Percentiles rank a stretch among this genome's conserved stretches.
These are phyloP conservation scores for Astreopora myriophthalma DNA, from an alignment of 64 coral and sea anemone genomes.

Conservation along the genomic window DNA sequence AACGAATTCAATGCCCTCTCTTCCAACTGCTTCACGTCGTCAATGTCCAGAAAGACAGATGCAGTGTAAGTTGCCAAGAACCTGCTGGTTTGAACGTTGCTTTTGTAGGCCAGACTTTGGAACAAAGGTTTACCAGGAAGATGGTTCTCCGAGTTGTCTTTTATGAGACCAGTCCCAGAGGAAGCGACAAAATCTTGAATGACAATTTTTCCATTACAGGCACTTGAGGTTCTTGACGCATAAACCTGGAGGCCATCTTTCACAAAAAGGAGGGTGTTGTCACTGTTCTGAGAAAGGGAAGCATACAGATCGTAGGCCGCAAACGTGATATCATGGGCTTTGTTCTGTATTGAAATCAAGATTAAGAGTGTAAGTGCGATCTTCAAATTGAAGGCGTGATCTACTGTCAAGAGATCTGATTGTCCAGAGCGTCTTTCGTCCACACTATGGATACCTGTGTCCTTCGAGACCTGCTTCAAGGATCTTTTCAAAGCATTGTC, in stretches of 20 bases:
- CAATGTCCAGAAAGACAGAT: background rate
- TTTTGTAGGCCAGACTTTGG: background rate
- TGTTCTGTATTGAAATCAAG: background rate
- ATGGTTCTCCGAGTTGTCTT: background rate
- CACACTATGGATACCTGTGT: background rate
- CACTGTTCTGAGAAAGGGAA: background rate
- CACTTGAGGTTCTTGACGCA: background rate
- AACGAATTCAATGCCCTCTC: background rate
- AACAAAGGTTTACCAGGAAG: background rate
- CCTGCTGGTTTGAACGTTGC: background rate
- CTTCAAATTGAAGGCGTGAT: background rate
- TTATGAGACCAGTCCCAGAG: background rate
- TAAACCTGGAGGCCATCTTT: background rate
- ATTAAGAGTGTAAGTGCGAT: background rate
- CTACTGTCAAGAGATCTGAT: background rate
- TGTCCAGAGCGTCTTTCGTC: too few relatives aligned
- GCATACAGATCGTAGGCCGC: background rate
- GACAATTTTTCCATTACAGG: slow-evolving; percentile 2
- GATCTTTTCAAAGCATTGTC: too few relatives aligned
- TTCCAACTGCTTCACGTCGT: background rate
- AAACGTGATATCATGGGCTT: background rate
- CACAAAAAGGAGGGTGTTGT: background rate
- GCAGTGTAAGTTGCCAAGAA: background rate
- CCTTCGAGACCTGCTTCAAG: background rate
- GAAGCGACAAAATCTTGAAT: background rate